Evolutionary conservation across 2,888 invertebrate species (phyloP), one percentile per base, ranked within the genome.

Genomic region (Mesoligia furuncula): DNA sequence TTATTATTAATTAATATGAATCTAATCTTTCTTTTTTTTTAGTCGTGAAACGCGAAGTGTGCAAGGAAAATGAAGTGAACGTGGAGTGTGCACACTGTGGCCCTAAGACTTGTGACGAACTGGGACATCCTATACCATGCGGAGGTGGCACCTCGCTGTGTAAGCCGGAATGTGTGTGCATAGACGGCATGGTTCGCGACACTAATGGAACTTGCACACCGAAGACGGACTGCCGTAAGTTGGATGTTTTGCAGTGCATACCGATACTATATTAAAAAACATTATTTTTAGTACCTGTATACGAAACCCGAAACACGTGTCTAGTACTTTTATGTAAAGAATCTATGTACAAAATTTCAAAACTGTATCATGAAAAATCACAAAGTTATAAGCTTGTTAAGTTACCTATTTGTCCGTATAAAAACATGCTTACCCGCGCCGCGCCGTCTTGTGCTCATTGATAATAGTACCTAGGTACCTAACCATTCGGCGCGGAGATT

Each of bases 81-180:
- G 91, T 93, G 7, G 93, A 93, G 78, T 95, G 95, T 74, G 87
- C 89, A 0, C 90, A 94, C 77, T 94, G 93, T 48, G 95, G 95
- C 0, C 95, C 95, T 1, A 93, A 93, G 86, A 92, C 85, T 0
- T 95, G 95, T 73, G 88, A 88, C 1, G 93, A 95, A 24, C 88
- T 94, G 4, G 94, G 95, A 0, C 88, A 90, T 57, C 94, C 94
- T 0, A 91, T 92, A 31, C 90, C 89, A 0, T 94, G 94, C 45
- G 89, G 88, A 0, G 93, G 94, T 0, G 92, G 86, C 73, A 92
- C 93, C 0, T 87, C 89, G 4, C 83, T 90, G 0, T 95, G 95
- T 83, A 88, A 75, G 7, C 93, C 93, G 8, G 90, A 92, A 64
- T 96, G 96, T 81, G 93, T 94, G 11, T 96, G 96, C 85, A 84